Evolutionary conservation across 2,113 vertebrate species (phyloP), one percentile per base, ranked within the genome.

Genomic region (Brachyhypopomus gauderio): DNA sequence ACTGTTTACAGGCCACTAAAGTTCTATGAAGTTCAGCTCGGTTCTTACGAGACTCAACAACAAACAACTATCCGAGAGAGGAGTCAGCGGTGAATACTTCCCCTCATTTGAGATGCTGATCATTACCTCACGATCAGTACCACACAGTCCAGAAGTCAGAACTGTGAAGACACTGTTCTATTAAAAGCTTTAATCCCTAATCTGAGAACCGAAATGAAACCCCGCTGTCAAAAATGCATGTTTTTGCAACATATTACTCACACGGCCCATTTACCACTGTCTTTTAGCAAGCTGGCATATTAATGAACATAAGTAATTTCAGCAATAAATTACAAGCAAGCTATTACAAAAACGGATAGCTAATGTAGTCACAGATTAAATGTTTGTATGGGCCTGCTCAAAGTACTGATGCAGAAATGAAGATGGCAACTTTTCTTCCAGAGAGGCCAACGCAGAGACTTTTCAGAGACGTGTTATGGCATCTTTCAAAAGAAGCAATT

Each of bases 161-260:
- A 89, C 88, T 91, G 89, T 88, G 89, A 91, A 91, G 78, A 89
- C 86, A 80, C 86, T 85, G 90, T 88, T 87, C 88, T 89, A 89
- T 89, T 91, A 89, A 90, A 91, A 89, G 83, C 87, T 88, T 87
- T 91, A 89, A 89, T 92, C 89, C 89, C 87, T 88, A 86, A 90
- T 89, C 89, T 85, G 85, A 86, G 88, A 90, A 85, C 23, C 79
- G 85, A 86, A 84, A 83, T 12, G 77, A 88, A 88, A 88, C 88
- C 90, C 87, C 88, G 88, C 78, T 87, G 27, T 87, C 88, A 87
- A 90, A 89, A 84, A 89, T 85, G 79, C 27, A 41, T 27, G 59
- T 1, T 5, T 20, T 9, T 11, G 30, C 17, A 27, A 62, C n/a
- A 72, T 36, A 67, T 67, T 19, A 67, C 27, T 20, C 7, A 41